These are phyloP conservation scores for Columba guinea DNA, from an alignment of 2,797 vertebrate genomes.

Conservation along the genomic window DNA sequence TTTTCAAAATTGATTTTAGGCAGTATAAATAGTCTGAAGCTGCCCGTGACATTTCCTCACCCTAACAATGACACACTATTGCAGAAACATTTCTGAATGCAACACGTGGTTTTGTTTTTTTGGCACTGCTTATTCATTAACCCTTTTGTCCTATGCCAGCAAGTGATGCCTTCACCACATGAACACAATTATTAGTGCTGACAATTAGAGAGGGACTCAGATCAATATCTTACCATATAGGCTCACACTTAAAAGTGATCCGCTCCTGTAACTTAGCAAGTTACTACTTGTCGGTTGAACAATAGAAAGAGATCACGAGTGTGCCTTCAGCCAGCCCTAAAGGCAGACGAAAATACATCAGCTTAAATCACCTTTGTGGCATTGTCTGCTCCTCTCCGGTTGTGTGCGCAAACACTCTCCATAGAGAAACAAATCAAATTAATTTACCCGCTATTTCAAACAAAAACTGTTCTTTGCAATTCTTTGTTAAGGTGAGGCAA, in stretches of 20 bases:
- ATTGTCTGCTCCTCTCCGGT: neutral
- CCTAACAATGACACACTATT: constrained; percentile 56
- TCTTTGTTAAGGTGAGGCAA: neutral
- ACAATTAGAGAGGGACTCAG: neutral
- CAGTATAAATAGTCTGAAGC: constrained; percentile 72
- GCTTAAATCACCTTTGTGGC: neutral
- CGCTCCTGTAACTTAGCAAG: neutral
- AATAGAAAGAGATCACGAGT: neutral
- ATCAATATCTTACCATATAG: neutral
- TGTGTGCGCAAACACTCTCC: neutral
- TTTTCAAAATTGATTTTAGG: constrained; percentile 79
- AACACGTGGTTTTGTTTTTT: constrained; percentile 40
- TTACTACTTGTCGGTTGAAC: neutral
- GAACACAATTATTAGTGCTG: neutral
- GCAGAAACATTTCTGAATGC: constrained; percentile 37
- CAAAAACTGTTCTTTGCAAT: neutral
- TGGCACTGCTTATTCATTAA: constrained; percentile 31
- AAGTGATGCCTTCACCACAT: neutral
- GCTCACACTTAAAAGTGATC: neutral
- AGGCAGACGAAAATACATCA: neutral
- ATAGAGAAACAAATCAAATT: neutral
- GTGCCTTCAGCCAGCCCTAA: neutral
- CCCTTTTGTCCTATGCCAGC: neutral
- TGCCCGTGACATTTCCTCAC: constrained; percentile 54
- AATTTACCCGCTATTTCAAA: neutral